Base-by-base conservation (phyloP, 2,113 vertebrate species). In the Lophura nycthemera region DNA sequence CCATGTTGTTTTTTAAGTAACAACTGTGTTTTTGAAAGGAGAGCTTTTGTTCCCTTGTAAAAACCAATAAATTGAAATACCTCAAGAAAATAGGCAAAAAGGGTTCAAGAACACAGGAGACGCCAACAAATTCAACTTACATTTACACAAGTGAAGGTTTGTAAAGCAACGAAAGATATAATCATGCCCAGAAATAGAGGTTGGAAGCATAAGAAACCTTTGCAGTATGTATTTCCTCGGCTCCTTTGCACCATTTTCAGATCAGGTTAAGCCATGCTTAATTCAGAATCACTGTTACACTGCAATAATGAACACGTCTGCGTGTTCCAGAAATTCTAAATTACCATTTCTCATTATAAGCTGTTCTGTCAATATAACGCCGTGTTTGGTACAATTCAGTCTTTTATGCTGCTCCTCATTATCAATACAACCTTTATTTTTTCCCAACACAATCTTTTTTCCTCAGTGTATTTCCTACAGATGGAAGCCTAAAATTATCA, bases 401-500 rank as follows among this genome's bases (percentile, higher is more conserved):
- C 24, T 91, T 93, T 83, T 69, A 69, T 65, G 20, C 17, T 81
- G 13, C 20, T 76, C 40, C 45, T 85, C 48, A 79, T 90, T 83
- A 82, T 67, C 72, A 77, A 40, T 40, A 38, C 10, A 77, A 25
- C 9, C 8, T 40, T 61, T 71, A 22, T 86, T 65, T 89, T 81
- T 81, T 84, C n/a, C 25, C 36, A 88, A 88, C 13, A 57, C 14
- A 86, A 70, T 71, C 36, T 86, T 71, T 30, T 72, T 83, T 83
- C 48, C 57, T 90, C 50, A 42, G 43, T 19, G 50, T 4, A 61
- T 88, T 76, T 80, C 57, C 42, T 67, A 57, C 11, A 69, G 38
- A 83, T 79, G 83, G 83, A 86, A 90, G 29, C 34, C 72, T 48
- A 42, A 89, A 90, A 38, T 45, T 94, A 90, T 63, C 52, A 78